These are phyloP conservation scores for Melanotaenia maccullochi DNA, from an alignment of 2,797 vertebrate species.

Conservation along the genomic window DNA sequence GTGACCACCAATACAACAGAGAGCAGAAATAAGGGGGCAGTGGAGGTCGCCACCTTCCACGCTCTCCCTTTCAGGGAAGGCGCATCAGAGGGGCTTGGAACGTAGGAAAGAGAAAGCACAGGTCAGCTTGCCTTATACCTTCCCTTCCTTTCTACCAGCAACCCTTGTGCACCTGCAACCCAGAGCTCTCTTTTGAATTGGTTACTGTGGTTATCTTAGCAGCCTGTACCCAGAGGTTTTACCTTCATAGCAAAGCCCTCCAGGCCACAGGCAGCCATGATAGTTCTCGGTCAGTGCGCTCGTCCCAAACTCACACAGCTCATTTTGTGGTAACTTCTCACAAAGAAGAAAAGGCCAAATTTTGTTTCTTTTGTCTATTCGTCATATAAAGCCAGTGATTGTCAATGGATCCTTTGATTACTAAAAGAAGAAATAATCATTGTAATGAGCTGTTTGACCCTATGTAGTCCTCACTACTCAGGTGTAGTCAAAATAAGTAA, in stretches of 20 bases:
- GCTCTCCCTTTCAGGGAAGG: conserved; percentile 39
- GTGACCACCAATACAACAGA: conserved; percentile 61
- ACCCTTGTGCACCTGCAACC: conserved; percentile 25
- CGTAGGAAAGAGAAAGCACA: conserved; percentile 38
- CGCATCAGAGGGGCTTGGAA: conserved; percentile 18
- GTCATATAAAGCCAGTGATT: conserved; percentile 16
- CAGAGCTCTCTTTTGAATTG: conserved; percentile 47
- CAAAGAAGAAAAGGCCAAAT: conserved; percentile 59
- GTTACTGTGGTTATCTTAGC: conserved; percentile 62
- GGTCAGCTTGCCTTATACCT: conserved; percentile 41
- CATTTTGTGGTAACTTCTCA: conserved; percentile 62
- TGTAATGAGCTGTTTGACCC: conserved; percentile 41
- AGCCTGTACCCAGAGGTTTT: conserved; percentile 59
- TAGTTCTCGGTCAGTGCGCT: conserved; percentile 71
- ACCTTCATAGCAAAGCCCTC: conserved; percentile 75
- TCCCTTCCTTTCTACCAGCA: conserved; percentile 13
- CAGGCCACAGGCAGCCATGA: conserved; percentile 53
- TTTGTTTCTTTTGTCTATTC: background rate
- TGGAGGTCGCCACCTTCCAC: conserved; percentile 15
- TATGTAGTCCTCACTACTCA: conserved; percentile 43
- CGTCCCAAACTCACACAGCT: conserved; percentile 86
- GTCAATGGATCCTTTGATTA: background rate
- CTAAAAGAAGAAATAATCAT: conserved; percentile 24
- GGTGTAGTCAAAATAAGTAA: conserved; percentile 47
- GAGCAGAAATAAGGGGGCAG: conserved; percentile 35